These are phyloP conservation scores for Parauchenoglanis ngamensis DNA, from an alignment of 2,797 vertebrate species.

Conservation along the genomic window DNA sequence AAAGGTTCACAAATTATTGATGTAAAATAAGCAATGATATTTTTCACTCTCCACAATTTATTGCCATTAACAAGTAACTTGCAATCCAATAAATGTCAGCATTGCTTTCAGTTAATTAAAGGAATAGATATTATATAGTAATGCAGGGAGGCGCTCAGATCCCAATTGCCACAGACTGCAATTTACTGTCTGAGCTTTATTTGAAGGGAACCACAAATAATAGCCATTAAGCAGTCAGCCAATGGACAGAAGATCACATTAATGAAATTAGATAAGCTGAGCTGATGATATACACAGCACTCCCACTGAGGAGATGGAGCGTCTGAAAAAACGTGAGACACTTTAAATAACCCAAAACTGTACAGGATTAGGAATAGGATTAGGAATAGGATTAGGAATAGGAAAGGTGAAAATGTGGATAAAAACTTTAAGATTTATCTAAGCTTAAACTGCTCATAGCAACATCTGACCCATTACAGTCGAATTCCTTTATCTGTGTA, in stretches of 20 bases:
- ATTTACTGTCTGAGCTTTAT: conserved; percentile 93
- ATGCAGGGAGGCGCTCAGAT: conserved; percentile 96
- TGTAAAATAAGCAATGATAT: conserved; percentile 87
- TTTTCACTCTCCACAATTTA: conserved; percentile 82
- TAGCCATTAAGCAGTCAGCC: conserved; percentile 92
- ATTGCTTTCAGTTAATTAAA: conserved; percentile 99
- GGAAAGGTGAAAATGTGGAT: conserved; percentile 19
- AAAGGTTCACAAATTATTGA: conserved; percentile 82
- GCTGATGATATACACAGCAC: conserved; percentile 80
- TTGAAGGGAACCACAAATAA: conserved; percentile 99
- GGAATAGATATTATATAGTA: conserved; percentile 98
- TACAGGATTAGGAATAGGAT: conserved; percentile 3
- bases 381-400: background rate
- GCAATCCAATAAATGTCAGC: conserved; percentile 97
- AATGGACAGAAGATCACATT: conserved; percentile 94
- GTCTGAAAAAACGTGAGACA: conserved; percentile 46
- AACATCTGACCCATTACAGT: background rate
- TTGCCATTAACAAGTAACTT: conserved; percentile 95
- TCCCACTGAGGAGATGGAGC: conserved; percentile 65
- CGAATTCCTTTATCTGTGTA: background rate
- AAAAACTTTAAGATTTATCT: background rate
- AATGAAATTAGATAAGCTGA: conserved; percentile 95
- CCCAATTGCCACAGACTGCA: conserved; percentile 91
- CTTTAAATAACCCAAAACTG: conserved; percentile 49
- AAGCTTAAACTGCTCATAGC: background rate